Evolutionary conservation across 2,113 vertebrate genomes (phyloP).

Genomic region (Nyctibius bracteatus): DNA sequence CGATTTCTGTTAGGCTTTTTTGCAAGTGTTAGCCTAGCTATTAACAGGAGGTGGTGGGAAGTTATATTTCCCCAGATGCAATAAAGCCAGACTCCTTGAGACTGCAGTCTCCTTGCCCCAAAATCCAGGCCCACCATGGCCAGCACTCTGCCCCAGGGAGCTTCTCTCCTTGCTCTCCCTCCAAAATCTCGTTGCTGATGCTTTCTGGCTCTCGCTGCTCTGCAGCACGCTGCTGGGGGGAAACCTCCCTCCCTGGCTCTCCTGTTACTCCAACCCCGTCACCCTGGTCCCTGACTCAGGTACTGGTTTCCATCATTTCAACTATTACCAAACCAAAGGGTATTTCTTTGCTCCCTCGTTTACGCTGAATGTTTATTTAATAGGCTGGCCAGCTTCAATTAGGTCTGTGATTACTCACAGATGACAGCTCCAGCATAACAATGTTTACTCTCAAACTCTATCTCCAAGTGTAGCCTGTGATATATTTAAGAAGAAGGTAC

Average conservation of each 20-base stretch:
- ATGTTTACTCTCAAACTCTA: slow-evolving; percentile 36
- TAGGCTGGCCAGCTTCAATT: slow-evolving; percentile 59
- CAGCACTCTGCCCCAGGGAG: background rate
- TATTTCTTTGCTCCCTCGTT: slow-evolving; percentile 52
- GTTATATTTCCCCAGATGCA: background rate
- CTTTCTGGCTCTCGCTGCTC: background rate
- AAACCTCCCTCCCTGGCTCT: background rate
- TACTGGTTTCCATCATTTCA: slow-evolving; percentile 13
- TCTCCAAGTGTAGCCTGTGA: slow-evolving; percentile 16
- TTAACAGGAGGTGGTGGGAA: background rate
- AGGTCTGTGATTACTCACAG: slow-evolving; percentile 57
- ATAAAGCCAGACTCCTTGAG: background rate
- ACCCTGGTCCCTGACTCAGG: background rate
- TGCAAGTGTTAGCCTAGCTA: background rate
- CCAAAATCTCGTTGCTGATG: background rate
- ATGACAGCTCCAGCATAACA: slow-evolving; percentile 56
- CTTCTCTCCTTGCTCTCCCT: background rate
- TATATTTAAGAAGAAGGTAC: slow-evolving; percentile 37
- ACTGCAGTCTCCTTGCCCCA: background rate
- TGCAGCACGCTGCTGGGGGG: background rate
- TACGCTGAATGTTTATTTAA: slow-evolving; percentile 60
- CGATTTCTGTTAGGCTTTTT: background rate
- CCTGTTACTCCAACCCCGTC: background rate
- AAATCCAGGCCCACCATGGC: background rate
- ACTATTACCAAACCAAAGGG: slow-evolving; percentile 25